Evolutionary conservation across 2,888 invertebrate genomes (phyloP), one percentile per base, ranked within the genome.

Genomic region (Marronus borbonicus): DNA sequence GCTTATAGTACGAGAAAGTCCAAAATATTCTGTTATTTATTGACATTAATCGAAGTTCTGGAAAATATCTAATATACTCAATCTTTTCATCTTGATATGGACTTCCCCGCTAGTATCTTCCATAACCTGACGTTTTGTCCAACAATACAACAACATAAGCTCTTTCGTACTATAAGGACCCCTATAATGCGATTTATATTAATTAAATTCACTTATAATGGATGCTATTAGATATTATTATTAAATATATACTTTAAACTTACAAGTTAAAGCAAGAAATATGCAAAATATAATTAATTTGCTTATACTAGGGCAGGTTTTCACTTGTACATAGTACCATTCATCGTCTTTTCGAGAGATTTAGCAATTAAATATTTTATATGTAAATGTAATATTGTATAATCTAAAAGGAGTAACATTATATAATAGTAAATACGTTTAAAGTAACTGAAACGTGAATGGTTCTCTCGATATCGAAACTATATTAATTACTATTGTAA

Each of bases 281-380:
- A 17, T 20, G 20, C 55, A 58, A 58, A 58, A 20, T 58, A 58
- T 52, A 52, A 52, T 44, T 44, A 44, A 7, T 12, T 44, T 44
- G 8, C 7, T 44, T 44, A 44, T 44, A 58, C 10, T 58, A 58
- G 55, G 55, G 20, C 17, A 58, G 24, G 55, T 58, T 58, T 10
- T 58, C 55, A 58, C 20, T 58, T 58, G 55, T 58, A 58, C 20
- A 52, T 52, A 58, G 10, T 44, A 12, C 12, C 44, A 44, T 44
- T 44, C 20, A 58, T 58, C 20, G 55, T 20, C 17, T 58, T 20
- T 58, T 58, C 20, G 55, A 58, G 55, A 20, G n/a, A 58, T 58
- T 58, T 58, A 58, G 55, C 55, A 10, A 5, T 58, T 58, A 58
- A 58, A 58, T 58, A 24, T 58, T 58, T 58, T 58, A 20, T 58